Conservation (phyloP, 2,888 invertebrate species). For the Dione vanillae region DNA sequence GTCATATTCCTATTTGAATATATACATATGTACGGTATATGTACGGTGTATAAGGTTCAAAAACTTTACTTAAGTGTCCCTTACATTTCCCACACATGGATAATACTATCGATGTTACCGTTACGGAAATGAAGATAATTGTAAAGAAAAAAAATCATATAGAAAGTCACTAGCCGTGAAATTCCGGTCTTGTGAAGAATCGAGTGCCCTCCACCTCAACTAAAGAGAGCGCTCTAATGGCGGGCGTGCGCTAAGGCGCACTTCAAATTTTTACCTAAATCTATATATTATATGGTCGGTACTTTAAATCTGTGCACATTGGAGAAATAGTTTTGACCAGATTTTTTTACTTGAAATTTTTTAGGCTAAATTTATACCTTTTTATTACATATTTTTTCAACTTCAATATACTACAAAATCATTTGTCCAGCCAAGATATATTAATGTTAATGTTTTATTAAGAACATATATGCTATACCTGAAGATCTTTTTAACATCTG, state of each 20-base stretch:
- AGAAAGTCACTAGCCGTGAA: constrained; percentile 68
- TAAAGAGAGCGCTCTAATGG: constrained; percentile 65
- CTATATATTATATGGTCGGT: constrained; percentile 5
- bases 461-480: too few relatives aligned
- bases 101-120: constrained; percentile 12
- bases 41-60: background rate
- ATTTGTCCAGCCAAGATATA: too few relatives aligned
- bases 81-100: background rate
- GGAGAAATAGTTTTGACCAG: background rate
- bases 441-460: too few relatives aligned
- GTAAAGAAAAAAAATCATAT: constrained; percentile 41
- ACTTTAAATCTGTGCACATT: background rate
- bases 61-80: background rate
- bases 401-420: too few relatives aligned
- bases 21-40: too few relatives aligned
- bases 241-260: constrained; percentile 33
- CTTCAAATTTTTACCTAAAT: constrained; percentile 28
- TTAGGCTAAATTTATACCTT: too few relatives aligned
- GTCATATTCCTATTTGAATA: background rate
- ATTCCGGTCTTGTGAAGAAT: constrained; percentile 69
- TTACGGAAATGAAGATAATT: constrained; percentile 13
- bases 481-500: too few relatives aligned
- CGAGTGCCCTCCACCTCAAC: constrained; percentile 60
- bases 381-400: too few relatives aligned
- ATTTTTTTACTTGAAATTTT: too few relatives aligned